phyloP scores from a whole-genome alignment of 2,797 vertebrate genomes.

The Dryobates pubescens region DNA sequence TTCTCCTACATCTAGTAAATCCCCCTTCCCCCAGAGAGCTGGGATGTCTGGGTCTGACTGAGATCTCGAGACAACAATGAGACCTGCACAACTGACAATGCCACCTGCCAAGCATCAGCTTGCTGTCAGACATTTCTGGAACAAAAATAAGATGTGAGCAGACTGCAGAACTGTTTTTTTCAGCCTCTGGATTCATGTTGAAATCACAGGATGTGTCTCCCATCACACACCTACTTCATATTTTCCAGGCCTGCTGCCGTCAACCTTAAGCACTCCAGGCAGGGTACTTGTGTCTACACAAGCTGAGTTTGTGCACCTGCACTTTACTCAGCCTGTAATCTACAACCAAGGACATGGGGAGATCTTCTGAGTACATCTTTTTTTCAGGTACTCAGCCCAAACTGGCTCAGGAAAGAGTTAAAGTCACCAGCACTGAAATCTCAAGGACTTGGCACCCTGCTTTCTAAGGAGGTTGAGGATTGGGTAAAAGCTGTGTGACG shows the following conservation, averaged over 20 bases:
- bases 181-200: not conserved
- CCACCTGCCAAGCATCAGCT: accelerated
- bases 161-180: not conserved
- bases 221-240: accelerated
- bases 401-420: not conserved
- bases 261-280: not conserved
- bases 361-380: not conserved
- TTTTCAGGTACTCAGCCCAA: not conserved
- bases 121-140: not conserved
- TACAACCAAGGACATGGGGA: not conserved
- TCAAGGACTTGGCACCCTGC: not conserved
- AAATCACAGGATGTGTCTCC: not conserved
- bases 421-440: not conserved
- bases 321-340: not conserved
- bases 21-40: not conserved
- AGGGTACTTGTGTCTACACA: not conserved
- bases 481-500: not conserved
- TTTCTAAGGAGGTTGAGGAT: not conserved
- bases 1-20: not conserved
- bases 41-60: not conserved
- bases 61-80: accelerated
- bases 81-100: not conserved
- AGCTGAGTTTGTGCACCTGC: not conserved
- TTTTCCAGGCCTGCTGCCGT: not conserved
- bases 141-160: not conserved